These are phyloP conservation scores for Mimumesa dahlbomi DNA, from an alignment of 2,888 invertebrate genomes.

Conservation along the genomic window DNA sequence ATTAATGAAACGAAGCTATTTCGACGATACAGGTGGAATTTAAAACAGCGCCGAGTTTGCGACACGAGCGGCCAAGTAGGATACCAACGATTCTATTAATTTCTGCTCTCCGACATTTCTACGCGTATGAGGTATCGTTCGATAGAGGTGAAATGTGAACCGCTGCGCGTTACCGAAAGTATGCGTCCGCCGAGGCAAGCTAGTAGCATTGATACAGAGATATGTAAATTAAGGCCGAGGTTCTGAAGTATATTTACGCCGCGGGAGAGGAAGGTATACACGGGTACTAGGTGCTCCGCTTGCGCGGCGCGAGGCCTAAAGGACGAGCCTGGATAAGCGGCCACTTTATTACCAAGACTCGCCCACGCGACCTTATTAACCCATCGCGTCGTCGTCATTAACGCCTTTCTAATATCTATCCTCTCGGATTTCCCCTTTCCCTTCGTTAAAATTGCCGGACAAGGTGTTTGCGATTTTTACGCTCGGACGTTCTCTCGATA, in stretches of 20 bases:
- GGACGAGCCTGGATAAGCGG: conserved; percentile 62
- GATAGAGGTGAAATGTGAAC: conserved; percentile 56
- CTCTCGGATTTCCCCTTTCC: neutral
- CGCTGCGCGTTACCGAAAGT: conserved; percentile 59
- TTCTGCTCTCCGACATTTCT: too few species aligned
- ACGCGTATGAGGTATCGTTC: conserved; percentile 6
- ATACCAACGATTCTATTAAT: too few species aligned
- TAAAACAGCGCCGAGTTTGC: neutral
- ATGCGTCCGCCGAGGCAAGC: conserved; percentile 58
- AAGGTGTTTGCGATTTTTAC: too few species aligned
- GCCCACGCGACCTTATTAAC: conserved; percentile 70
- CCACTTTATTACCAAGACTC: conserved; percentile 62
- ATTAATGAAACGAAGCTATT: conserved; percentile 58
- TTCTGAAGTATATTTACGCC: conserved; percentile 49
- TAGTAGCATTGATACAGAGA: conserved; percentile 70
- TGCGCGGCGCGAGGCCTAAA: conserved; percentile 48
- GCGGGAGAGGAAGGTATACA: conserved; percentile 30
- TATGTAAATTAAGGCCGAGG: conserved; percentile 67
- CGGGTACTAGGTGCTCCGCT: conserved; percentile 52
- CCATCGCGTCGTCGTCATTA: conserved; percentile 62
- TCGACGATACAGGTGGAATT: conserved; percentile 23
- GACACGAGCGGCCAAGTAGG: too few species aligned
- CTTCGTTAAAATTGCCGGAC: too few species aligned
- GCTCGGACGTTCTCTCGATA: too few species aligned
- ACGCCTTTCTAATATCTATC: conserved; percentile 34